Conservation (phyloP, 2,888 invertebrate genomes). For the Lobophora halterata region DNA sequence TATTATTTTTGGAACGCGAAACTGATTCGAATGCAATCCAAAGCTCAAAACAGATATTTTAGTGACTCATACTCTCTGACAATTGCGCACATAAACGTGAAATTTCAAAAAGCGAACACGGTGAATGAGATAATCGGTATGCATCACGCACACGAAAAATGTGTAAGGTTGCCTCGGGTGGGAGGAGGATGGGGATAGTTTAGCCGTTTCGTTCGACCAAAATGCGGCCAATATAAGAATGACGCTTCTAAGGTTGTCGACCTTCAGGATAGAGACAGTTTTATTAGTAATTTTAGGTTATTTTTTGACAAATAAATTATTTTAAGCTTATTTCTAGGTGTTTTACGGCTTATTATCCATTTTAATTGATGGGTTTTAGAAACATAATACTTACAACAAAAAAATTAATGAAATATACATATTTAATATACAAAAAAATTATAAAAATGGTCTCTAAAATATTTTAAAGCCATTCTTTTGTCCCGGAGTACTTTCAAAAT, state of each 20-base stretch:
- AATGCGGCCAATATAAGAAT: constrained; percentile 79
- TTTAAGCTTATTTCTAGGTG: too few species aligned
- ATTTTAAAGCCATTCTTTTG: not conserved
- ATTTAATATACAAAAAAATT: too few species aligned
- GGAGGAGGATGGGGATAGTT: constrained; percentile 55
- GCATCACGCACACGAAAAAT: constrained; percentile 73
- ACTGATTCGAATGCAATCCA: constrained; percentile 57
- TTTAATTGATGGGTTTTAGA: too few species aligned
- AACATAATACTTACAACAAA: too few species aligned
- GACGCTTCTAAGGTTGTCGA: constrained; percentile 73
- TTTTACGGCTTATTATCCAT: too few species aligned
- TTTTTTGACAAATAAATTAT: constrained; percentile 7
- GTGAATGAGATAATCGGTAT: constrained; percentile 74
- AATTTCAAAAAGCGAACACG: constrained; percentile 65
- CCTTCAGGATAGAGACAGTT: constrained; percentile 55
- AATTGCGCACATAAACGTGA: constrained; percentile 52
- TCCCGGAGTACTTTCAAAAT: constrained; percentile 9
- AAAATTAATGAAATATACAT: too few species aligned
- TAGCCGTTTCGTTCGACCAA: constrained; percentile 67
- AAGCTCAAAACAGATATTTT: constrained; percentile 63
- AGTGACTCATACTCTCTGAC: constrained; percentile 60
- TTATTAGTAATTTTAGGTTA: constrained; percentile 22
- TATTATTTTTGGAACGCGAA: constrained; percentile 55
- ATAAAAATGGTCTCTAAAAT: too few species aligned
- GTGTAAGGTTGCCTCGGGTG: constrained; percentile 50